A percentile compares a stretch with the other conserved stretches of the same genome.
Evolutionary conservation across 2,888 invertebrate species (phyloP).

Genomic region (Nycteola revayana): DNA sequence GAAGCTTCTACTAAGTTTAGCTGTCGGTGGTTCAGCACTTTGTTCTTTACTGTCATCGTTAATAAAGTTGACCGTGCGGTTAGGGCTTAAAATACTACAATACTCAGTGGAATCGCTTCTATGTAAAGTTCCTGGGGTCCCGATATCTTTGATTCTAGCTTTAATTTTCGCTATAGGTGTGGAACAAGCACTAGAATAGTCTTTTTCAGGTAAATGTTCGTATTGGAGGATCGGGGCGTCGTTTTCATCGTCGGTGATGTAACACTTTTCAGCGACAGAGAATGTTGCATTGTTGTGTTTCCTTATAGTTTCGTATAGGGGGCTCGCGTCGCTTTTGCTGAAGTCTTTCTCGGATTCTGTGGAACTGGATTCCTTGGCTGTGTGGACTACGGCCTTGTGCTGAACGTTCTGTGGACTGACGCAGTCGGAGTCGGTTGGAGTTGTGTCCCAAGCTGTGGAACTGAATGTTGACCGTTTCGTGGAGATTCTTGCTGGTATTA

Average conservation of each 20-base stretch:
- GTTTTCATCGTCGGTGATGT: constrained; percentile 48
- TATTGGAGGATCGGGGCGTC: constrained; percentile 41
- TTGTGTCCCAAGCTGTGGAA: constrained; percentile 54
- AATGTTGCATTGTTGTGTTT: constrained; percentile 36
- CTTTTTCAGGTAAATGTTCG: constrained; percentile 50
- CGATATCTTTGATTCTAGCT: constrained; percentile 58
- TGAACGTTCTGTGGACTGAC: constrained; percentile 51
- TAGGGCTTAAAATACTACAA: constrained; percentile 72
- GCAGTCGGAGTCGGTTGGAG: constrained; percentile 65
- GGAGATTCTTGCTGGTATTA: constrained; percentile 59
- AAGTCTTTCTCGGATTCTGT: constrained; percentile 58
- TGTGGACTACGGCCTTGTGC: constrained; percentile 59
- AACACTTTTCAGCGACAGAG: constrained; percentile 49
- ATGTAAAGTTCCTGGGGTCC: constrained; percentile 60
- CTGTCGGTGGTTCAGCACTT: constrained; percentile 45
- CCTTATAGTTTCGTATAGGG: constrained; percentile 58
- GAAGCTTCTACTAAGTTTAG: constrained; percentile 69
- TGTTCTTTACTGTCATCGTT: constrained; percentile 50
- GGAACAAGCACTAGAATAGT: constrained; percentile 65
- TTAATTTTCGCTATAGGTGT: constrained; percentile 65
- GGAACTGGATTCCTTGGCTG: constrained; percentile 37
- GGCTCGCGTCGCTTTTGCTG: constrained; percentile 49
- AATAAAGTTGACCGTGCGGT: constrained; percentile 47
- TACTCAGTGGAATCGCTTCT: constrained; percentile 77
- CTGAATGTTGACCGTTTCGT: constrained; percentile 55